Conservation (phyloP, 2,888 invertebrate genomes). For the Sminthurides aquaticus region DNA sequence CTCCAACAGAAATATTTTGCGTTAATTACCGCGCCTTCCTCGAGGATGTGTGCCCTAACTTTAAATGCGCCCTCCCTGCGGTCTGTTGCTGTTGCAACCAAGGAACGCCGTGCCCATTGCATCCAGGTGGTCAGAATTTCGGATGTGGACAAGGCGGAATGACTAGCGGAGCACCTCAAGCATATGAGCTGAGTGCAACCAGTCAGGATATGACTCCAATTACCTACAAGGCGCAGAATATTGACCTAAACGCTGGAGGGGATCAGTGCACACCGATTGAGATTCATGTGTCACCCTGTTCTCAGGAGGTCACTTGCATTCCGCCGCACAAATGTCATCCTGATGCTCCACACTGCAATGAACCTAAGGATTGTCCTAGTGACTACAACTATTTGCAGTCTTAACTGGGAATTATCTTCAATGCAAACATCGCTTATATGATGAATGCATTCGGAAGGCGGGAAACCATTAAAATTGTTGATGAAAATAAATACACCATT, state of each 20-base stretch:
- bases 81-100: slow-evolving; percentile 36
- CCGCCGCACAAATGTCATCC: slow-evolving; percentile 36
- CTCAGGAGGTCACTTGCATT: slow-evolving; percentile 28
- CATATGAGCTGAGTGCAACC: background rate
- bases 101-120: slow-evolving; percentile 31
- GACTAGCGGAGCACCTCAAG: too few relatives aligned
- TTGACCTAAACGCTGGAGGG: background rate
- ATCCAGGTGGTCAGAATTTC: slow-evolving; percentile 11
- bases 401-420: too few relatives aligned
- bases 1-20: slow-evolving; percentile 36
- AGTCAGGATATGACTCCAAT: background rate
- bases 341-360: slow-evolving; percentile 32
- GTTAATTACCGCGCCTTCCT: slow-evolving; percentile 40
- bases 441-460: too few relatives aligned
- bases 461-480: too few relatives aligned
- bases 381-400: background rate
- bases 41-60: slow-evolving; percentile 39
- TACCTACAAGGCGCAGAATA: background rate
- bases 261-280: slow-evolving; percentile 26
- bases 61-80: slow-evolving; percentile 38
- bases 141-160: background rate
- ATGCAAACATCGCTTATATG: too few relatives aligned
- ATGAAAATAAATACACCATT: too few relatives aligned
- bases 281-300: slow-evolving; percentile 34
- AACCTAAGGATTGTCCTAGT: background rate